Base-by-base conservation (phyloP, 1,140 invertebrate genomes). In the Euwallacea similis region DNA sequence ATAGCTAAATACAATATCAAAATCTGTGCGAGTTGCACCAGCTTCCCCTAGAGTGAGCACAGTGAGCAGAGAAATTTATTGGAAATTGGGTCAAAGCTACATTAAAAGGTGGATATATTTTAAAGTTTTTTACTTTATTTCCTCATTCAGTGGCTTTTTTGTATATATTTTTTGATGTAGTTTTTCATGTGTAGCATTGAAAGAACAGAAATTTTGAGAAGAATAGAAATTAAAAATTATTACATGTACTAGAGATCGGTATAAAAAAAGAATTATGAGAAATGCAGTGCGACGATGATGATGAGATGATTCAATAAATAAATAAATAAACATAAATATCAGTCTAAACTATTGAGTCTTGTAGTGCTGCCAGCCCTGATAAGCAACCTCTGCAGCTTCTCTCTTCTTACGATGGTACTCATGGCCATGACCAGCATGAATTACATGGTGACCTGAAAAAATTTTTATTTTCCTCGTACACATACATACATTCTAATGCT, bases 361-460 rank as follows among this genome's bases (percentile, higher is more conserved):
- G 42, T 75, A 77, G 10, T 46, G 53, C 15, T 71, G 76, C 86
- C 87, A 88, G 53, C 86, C 89, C 72, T 84, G 81, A 79, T 91
- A 91, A 0, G 90, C 88, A 47, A 86, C 77, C 10, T 80, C 78
- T 54, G 74, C 76, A 42, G 84, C 81, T 61, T 84, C 79, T 67
- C 84, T 81, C 74, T 86, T 86, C 75, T 84, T 85, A 53, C 87
- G 80, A 47, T 87, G 84, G 74, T 90, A 88, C 61, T 87, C 87
- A 72, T 88, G 87, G 21, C 84, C 83, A 66, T 85, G 82, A 77
- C 76, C 71, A 21, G 88, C 85, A 64, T 86, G 85, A 41, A 75
- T 75, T 46, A 75, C 74, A 10, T 73, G 72, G 61, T 75, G 74
- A n/a, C 70, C 70, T 72, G 56, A 21, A 72, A 66, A 41, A 50